Evolutionary conservation across 2,113 vertebrate genomes (phyloP), one percentile per base, ranked within the genome.

Genomic region (Ictalurus punctatus): DNA sequence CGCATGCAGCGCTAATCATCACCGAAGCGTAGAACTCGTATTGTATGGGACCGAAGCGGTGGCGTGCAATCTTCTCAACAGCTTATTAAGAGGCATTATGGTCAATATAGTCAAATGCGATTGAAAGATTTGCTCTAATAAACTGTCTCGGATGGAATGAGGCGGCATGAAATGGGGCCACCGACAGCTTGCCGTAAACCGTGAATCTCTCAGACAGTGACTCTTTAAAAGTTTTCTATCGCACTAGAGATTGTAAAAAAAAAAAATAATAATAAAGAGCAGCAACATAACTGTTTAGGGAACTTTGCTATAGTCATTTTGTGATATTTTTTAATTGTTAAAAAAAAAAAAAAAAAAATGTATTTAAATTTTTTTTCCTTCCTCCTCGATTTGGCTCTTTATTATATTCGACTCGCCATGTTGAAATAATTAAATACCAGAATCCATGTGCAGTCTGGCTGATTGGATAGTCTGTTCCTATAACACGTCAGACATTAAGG

Each of bases 51-150:
- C 65, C 21, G 52, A 30, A 58, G 30, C 14, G 7, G 21, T 52
- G 61, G 61, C n/a, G 9, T 58, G 56, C 65, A 83, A 73, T 73
- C 80, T 83, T 82, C 44, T 48, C 76, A 67, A 27, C 19, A 63
- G 65, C 48, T 25, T 83, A 56, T 88, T 74, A 74, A 73, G 34
- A 82, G 54, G 21, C 34, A 52, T 87, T 79, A 63, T 65, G 23
- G 9, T 30, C n/a, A 13, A 56, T 71, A 54, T 69, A 73, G 79
- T 30, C 59, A 19, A 52, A 65, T 30, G n/a, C 48, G 10, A 12
- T 34, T 17, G 30, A 87, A 87, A 25, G 78, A 13, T 37, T 82
- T 25, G 6, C 65, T 69, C 44, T 69, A 87, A 81, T 69, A 81
- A 52, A 58, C 65, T 59, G 30, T 27, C 44, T 82, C 27, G 7